Percentiles rank a stretch among this genome's conserved stretches.
Evolutionary conservation across 2,888 invertebrate genomes (phyloP).

Genomic region (Myopa testacea): DNA sequence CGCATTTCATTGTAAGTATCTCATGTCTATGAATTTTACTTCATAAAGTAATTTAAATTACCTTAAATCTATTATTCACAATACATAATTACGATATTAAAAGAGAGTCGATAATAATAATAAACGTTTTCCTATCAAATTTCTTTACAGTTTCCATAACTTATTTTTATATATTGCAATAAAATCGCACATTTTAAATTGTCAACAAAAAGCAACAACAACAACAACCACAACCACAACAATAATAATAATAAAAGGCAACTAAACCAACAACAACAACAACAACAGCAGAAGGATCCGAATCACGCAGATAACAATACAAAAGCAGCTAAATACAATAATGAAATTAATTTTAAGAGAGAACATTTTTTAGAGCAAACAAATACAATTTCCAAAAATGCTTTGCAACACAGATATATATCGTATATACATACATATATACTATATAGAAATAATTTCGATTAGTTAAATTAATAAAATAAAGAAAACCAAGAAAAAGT

Average conservation of each 20-base stretch:
- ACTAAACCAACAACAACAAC: not conserved
- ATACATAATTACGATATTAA: too few relatives aligned
- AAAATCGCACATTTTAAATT: slow-evolving; percentile 42
- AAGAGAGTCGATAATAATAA: too few relatives aligned
- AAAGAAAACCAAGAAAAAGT: not conserved
- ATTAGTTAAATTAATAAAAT: not conserved
- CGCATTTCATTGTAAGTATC: slow-evolving; percentile 86
- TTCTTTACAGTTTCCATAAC: slow-evolving; percentile 60
- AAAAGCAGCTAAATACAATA: slow-evolving; percentile 41
- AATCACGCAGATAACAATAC: not conserved
- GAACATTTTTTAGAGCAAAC: slow-evolving; percentile 26
- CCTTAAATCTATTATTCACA: not conserved
- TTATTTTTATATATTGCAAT: slow-evolving; percentile 40
- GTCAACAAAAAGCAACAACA: slow-evolving; percentile 37
- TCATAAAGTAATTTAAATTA: not conserved
- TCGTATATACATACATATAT: not conserved
- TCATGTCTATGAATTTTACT: not conserved
- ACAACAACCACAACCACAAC: slow-evolving; percentile 29
- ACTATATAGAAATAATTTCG: not conserved
- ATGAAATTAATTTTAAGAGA: slow-evolving; percentile 31
- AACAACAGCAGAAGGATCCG: slow-evolving; percentile 1
- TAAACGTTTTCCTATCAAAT: slow-evolving; percentile 3
- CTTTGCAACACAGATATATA: slow-evolving; percentile 16
- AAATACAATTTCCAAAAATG: slow-evolving; percentile 7
- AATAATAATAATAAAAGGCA: slow-evolving; percentile 16